phyloP scores from a whole-genome alignment of 1,140 invertebrate species.

The Lepidurus couesii region DNA sequence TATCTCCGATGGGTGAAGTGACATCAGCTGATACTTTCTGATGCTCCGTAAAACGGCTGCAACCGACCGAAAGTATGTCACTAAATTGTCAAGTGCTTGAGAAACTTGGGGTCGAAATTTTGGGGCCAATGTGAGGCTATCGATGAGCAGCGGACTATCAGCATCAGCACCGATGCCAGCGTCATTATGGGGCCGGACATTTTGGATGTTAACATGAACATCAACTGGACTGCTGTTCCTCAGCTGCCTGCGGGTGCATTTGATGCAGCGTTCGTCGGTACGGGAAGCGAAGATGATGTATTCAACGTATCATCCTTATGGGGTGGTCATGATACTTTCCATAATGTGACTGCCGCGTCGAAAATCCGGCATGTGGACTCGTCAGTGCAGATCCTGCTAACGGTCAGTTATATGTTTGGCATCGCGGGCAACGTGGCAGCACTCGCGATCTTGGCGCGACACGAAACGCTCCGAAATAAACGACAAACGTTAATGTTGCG shows the following conservation, averaged over 20 bases:
- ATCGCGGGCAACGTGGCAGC: slow-evolving; percentile 56
- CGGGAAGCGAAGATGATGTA: not conserved
- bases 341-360: not conserved
- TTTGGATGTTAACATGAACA: not conserved
- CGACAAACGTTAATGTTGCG: slow-evolving; percentile 73
- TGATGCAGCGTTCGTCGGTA: not conserved
- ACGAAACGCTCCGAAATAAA: slow-evolving; percentile 53
- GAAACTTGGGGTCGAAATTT: too few species aligned
- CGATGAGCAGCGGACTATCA: not conserved
- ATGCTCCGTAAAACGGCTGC: too few species aligned
- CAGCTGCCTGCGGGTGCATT: not conserved
- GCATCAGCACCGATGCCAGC: not conserved
- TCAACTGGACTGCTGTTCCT: not conserved
- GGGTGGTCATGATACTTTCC: not conserved
- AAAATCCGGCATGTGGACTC: slow-evolving; percentile 39
- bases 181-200: not conserved
- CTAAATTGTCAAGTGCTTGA: too few species aligned
- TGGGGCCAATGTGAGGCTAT: not conserved
- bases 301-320: slow-evolving; percentile 6
- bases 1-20: too few species aligned
- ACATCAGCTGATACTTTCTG: too few species aligned
- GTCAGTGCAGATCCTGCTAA: slow-evolving; percentile 48
- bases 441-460: slow-evolving; percentile 53
- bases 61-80: too few species aligned
- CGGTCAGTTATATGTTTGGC: slow-evolving; percentile 53